phyloP scores from a whole-genome alignment of 2,888 invertebrate species.

The Phoronis australis region DNA sequence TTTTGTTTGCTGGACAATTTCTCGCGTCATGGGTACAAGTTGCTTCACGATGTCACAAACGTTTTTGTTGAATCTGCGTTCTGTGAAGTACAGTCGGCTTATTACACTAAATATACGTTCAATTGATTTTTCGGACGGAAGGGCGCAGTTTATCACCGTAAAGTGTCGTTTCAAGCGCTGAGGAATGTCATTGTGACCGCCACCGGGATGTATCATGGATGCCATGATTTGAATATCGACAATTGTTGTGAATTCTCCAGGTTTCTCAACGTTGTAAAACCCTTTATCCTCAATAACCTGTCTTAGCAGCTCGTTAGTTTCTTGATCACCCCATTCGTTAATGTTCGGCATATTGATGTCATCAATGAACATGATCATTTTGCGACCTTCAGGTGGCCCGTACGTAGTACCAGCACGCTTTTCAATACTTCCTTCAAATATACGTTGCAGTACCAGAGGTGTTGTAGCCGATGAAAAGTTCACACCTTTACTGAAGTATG shows the following conservation, averaged over 20 bases:
- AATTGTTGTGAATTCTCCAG: conserved; percentile 77
- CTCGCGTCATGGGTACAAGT: conserved; percentile 79
- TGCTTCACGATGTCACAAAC: conserved; percentile 75
- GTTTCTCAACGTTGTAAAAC: conserved; percentile 80
- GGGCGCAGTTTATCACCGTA: conserved; percentile 79
- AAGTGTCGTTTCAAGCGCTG: conserved; percentile 80
- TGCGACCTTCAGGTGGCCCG: conserved; percentile 76
- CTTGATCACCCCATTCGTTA: conserved; percentile 88
- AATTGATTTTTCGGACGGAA: too few relatives aligned
- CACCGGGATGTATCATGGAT: too few relatives aligned
- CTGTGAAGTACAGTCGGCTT: too few relatives aligned
- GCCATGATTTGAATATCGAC: conserved; percentile 77
- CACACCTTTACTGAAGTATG: conserved; percentile 72
- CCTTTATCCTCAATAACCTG: conserved; percentile 82
- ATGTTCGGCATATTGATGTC: conserved; percentile 89
- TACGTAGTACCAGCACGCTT: conserved; percentile 82
- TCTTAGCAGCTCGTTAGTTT: conserved; percentile 84
- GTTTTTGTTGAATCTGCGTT: conserved; percentile 74
- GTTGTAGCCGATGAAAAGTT: conserved; percentile 89
- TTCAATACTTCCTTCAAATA: conserved; percentile 83
- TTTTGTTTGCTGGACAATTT: conserved; percentile 82
- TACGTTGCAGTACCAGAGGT: conserved; percentile 84
- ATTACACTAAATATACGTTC: too few relatives aligned
- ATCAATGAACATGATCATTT: conserved; percentile 83
- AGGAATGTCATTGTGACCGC: conserved; percentile 84